phyloP scores from a whole-genome alignment of 2,113 vertebrate genomes.

The Mesembrinibis cayennensis region DNA sequence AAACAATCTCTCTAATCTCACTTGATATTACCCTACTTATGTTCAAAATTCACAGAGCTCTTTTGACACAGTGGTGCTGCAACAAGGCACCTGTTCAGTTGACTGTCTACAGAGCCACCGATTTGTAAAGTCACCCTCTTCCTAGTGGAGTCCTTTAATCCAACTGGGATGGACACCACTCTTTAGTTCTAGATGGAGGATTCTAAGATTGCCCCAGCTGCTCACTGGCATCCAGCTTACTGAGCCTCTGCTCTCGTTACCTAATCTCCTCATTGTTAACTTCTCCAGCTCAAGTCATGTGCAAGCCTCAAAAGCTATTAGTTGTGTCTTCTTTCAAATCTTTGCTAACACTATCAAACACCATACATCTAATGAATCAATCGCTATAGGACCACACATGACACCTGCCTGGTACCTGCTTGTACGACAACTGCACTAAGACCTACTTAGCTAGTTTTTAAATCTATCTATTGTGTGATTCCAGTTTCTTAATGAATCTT shows the following conservation, averaged over 20 bases:
- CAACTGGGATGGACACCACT: not conserved
- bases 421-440: not conserved
- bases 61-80: not conserved
- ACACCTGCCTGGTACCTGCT: not conserved
- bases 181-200: not conserved
- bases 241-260: not conserved
- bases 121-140: not conserved
- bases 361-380: too few relatives aligned
- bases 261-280: not conserved
- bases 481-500: not conserved
- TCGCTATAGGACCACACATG: accelerated
- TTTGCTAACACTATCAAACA: not conserved
- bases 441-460: not conserved
- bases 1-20: not conserved
- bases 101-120: not conserved
- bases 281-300: not conserved
- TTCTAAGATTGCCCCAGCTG: not conserved
- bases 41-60: not conserved
- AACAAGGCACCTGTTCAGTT: not conserved
- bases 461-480: not conserved
- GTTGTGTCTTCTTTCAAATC: not conserved
- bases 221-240: not conserved
- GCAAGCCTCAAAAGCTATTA: not conserved
- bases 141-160: not conserved
- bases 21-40: not conserved